Conservation (phyloP, 2,888 invertebrate species). For the Ormia ochracea region DNA sequence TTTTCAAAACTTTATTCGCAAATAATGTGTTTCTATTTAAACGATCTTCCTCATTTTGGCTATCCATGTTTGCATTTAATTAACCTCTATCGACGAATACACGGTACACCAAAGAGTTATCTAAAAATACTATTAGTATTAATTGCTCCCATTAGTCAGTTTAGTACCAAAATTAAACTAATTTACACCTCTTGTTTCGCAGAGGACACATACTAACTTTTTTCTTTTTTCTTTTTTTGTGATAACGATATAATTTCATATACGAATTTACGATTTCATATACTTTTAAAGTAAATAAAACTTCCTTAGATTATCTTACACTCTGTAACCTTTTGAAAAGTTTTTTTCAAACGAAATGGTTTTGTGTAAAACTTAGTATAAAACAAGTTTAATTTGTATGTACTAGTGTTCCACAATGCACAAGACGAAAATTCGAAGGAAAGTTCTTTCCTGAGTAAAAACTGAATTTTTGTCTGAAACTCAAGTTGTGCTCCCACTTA, state of each 20-base stretch:
- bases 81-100: conserved; percentile 38
- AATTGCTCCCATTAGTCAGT: conserved; percentile 56
- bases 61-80: conserved; percentile 32
- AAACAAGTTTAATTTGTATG: conserved; percentile 48
- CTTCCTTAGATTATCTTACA: conserved; percentile 55
- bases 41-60: not conserved
- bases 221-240: not conserved
- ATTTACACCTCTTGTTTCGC: conserved; percentile 50
- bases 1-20: too few species aligned
- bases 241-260: conserved; percentile 12
- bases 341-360: conserved; percentile 45
- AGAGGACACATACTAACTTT: conserved; percentile 54
- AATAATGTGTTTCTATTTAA: not conserved
- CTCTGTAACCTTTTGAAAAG: conserved; percentile 49
- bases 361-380: conserved; percentile 30
- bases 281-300: conserved; percentile 49
- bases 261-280: too few species aligned
- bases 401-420: not conserved
- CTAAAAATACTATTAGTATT: conserved; percentile 36
- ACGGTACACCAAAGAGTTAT: not conserved
- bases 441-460: too few species aligned
- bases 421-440: not conserved
- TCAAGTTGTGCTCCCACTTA: too few species aligned
- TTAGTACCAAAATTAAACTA: conserved; percentile 40
- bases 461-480: too few species aligned